Base-by-base conservation (phyloP, 2,113 vertebrate genomes). In the human region DNA sequence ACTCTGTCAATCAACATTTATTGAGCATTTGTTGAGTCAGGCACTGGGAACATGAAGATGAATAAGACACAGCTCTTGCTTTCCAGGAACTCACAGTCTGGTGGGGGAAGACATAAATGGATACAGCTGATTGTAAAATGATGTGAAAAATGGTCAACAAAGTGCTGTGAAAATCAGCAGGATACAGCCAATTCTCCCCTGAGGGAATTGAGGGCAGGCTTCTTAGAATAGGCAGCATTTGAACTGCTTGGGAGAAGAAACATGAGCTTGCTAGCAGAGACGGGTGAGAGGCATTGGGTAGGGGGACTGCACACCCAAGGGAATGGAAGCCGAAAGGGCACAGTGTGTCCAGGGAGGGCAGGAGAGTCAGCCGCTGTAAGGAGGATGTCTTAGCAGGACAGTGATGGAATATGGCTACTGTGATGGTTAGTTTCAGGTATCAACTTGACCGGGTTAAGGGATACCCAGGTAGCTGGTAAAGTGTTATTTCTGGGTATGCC, bases 271-370 rank as follows among this genome's bases (percentile, higher is more conserved):
- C 1, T 3, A 9, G n/a, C 88, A 64, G 68, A 94, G 61, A 38
- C 30, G 48, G 52, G 13, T 13, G 52, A 38, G 40, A 61, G 38
- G 17, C 20, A 6, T 6, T 25, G n/a, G 78, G 8, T 11, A 3
- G 12, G 17, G 3, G 50, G 32, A 16, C 13, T 32, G 68, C 18
- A 5, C 30, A 4, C 0, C 0, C 27, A 3, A 23, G 35, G 79
- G 48, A 43, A 8, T 59, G n/a, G 82, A 13, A 43, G 66, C 20
- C 1, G 13, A 72, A 6, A 68, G 94, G 66, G 64, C 16, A 18
- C 23, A 1, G 40, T 0, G 16, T 78, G 79, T 35, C 4, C 22
- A 17, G 35, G 5, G 32, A 66, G 14, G 27, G 11, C 2, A 3
- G 45, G 52, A 27, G n/a, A 59, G n/a, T 32, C 43, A 2, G 75